A percentile compares a stretch with the other conserved stretches of the same genome.
Evolutionary conservation across 1,140 invertebrate genomes (phyloP).

Genomic region (Drosophila pallidifrons): DNA sequence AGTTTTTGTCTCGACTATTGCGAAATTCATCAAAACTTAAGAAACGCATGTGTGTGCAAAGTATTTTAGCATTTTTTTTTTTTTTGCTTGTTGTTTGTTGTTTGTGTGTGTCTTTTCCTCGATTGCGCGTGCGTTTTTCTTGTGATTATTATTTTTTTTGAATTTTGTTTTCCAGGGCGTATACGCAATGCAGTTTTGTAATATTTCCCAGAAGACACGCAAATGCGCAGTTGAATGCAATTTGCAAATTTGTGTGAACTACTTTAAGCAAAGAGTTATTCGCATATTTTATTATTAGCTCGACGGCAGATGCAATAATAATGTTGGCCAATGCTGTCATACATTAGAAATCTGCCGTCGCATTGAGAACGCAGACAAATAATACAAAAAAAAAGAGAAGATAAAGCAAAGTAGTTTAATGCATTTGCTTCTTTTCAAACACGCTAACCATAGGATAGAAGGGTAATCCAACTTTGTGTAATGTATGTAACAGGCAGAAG

Average conservation of each 20-base stretch:
- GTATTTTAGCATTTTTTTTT: slow-evolving; percentile 15
- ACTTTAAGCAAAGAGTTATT: slow-evolving; percentile 18
- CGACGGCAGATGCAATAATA: not conserved
- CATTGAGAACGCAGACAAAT: too few species aligned
- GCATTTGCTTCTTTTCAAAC: too few species aligned
- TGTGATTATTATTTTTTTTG: not conserved
- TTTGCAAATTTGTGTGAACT: slow-evolving; percentile 10
- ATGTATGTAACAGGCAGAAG: too few species aligned
- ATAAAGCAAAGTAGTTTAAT: too few species aligned
- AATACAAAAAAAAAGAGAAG: too few species aligned
- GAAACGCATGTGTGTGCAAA: slow-evolving; percentile 9
- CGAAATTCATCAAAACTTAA: too few species aligned
- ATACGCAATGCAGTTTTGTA: slow-evolving; percentile 44
- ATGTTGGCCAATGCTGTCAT: not conserved
- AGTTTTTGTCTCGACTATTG: too few species aligned
- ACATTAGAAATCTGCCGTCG: too few species aligned
- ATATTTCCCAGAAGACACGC: slow-evolving; percentile 46
- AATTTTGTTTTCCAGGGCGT: slow-evolving; percentile 42
- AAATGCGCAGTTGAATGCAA: slow-evolving; percentile 29
- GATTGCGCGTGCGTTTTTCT: not conserved
- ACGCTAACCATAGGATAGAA: too few species aligned
- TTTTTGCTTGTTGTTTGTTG: too few species aligned
- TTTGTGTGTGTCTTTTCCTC: not conserved
- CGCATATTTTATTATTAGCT: slow-evolving; percentile 23
- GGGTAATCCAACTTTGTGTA: too few species aligned